Evolutionary conservation across 2,888 invertebrate genomes (phyloP).

Genomic region (Drosophila affinis): DNA sequence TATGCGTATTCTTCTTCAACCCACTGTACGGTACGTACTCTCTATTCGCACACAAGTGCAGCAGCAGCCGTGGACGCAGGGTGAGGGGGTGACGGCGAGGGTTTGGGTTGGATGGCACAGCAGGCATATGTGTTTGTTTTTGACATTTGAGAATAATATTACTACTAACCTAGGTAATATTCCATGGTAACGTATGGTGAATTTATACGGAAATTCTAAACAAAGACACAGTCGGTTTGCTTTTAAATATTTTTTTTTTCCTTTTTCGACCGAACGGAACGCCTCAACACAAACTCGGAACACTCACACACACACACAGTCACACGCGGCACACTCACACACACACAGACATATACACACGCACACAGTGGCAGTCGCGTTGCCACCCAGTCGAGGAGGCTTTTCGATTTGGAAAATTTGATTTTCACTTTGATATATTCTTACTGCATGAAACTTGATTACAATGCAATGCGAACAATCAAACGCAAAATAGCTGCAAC

Average conservation of each 20-base stretch:
- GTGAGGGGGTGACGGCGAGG: neutral
- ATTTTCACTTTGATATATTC: slow-evolving; percentile 72
- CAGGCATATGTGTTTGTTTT: slow-evolving; percentile 55
- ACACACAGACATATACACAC: slow-evolving; percentile 37
- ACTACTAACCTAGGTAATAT: slow-evolving; percentile 82
- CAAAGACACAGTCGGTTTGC: slow-evolving; percentile 70
- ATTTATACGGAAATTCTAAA: slow-evolving; percentile 72
- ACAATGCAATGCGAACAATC: slow-evolving; percentile 41
- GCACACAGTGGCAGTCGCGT: slow-evolving; percentile 46
- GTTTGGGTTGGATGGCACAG: slow-evolving; percentile 8
- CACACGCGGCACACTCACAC: slow-evolving; percentile 39
- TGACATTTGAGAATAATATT: slow-evolving; percentile 43
- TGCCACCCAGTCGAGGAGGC: slow-evolving; percentile 61
- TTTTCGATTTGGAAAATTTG: slow-evolving; percentile 71
- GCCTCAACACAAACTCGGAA: slow-evolving; percentile 30
- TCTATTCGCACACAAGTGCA: slow-evolving; percentile 6
- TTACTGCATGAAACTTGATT: slow-evolving; percentile 56
- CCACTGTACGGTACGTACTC: neutral
- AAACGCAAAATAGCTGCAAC: slow-evolving; percentile 6
- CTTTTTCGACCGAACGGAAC: slow-evolving; percentile 45
- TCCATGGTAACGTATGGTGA: slow-evolving; percentile 80
- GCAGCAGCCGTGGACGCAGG: neutral
- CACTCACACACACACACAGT: slow-evolving; percentile 47
- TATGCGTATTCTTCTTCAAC: neutral
- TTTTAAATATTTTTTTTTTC: slow-evolving; percentile 53